Conservation (phyloP, 2,888 invertebrate genomes). For the Coleophora deauratella region DNA sequence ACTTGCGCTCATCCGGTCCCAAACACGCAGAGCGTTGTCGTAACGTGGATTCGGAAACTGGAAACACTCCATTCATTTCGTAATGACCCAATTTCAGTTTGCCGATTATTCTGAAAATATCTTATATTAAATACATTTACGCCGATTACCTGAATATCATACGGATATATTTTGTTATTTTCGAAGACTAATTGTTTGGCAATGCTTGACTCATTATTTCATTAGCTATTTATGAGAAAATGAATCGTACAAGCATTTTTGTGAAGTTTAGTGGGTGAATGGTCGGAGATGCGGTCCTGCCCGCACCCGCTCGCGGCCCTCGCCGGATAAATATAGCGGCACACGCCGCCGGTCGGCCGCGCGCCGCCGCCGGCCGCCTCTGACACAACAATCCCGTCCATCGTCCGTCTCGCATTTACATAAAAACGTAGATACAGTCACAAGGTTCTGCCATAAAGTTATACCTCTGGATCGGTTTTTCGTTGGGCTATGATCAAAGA, state of each 20-base stretch:
- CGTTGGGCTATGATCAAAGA: too few relatives aligned
- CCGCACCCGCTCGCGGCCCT: constrained; percentile 47
- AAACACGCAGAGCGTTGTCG: constrained; percentile 5
- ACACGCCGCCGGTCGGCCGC: constrained; percentile 33
- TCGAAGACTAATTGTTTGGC: too few relatives aligned
- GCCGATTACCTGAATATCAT: too few relatives aligned
- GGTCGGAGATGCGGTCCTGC: constrained; percentile 42
- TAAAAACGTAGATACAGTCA: constrained; percentile 19
- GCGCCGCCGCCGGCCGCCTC: constrained; percentile 37
- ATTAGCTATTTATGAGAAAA: neutral
- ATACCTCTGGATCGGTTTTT: too few relatives aligned
- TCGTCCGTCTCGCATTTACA: constrained; percentile 29
- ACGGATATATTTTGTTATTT: too few relatives aligned
- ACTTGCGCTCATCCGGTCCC: constrained; percentile 7
- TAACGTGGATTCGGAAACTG: constrained; percentile 1
- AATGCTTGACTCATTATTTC: neutral
- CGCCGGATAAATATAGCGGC: constrained; percentile 63
- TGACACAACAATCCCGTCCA: constrained; percentile 51
- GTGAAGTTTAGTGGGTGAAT: constrained; percentile 42
- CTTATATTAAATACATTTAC: too few relatives aligned
- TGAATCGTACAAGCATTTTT: constrained; percentile 4
- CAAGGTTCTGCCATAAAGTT: too few relatives aligned
- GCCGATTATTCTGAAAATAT: too few relatives aligned
- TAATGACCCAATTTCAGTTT: constrained; percentile 3
- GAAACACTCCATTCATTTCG: constrained; percentile 8